Evolutionary conservation across 2,797 vertebrate genomes (phyloP), one percentile per base, ranked within the genome.

Genomic region (Phaenicophaeus curvirostris): DNA sequence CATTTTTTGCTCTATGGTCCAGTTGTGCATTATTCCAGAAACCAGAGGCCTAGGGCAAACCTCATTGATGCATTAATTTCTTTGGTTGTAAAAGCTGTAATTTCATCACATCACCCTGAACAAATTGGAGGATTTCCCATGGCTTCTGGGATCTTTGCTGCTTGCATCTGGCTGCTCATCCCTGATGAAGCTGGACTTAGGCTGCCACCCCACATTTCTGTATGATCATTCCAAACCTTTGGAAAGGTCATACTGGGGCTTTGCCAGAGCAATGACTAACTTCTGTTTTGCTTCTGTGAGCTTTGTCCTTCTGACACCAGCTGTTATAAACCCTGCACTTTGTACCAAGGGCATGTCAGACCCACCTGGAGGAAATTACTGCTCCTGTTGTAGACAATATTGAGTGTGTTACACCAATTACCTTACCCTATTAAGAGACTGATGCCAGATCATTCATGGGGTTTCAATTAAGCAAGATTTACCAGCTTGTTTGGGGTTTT

Each of bases 121-220:
- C 10, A n/a, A 51, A 42, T 67, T 20, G 30, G 48, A 71, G 20
- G 6, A 25, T 55, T 63, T 91, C 59, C n/a, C 2, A 0, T 24
- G 20, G 28, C 25, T 71, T 15, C 68, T 67, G 20, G 2, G 11
- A 21, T 41, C 11, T 85, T 76, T 73, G 33, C 65, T 76, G 37
- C 33, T 75, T 55, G 5, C 24, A 15, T 54, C 10, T 54, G 59
- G 17, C 37, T 67, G 35, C 21, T 85, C 11, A 3, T 35, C 13
- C 4, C 2, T 2, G 14, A 13, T 8, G 15, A 82, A 73, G 13
- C 24, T 30, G n/a, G 35, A 9, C 31, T 35, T 42, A 5, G 12
- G 67, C 48, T 79, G 28, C 63, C 12, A 13, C 21, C 5, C 15
- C 6, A 8, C 0, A 1, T 42, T n/a, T 81, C 37, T 6, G 2